Percentiles rank a stretch among this genome's conserved stretches.
Conservation (phyloP, 1,140 invertebrate species). For the Conus betulinus region DNA sequence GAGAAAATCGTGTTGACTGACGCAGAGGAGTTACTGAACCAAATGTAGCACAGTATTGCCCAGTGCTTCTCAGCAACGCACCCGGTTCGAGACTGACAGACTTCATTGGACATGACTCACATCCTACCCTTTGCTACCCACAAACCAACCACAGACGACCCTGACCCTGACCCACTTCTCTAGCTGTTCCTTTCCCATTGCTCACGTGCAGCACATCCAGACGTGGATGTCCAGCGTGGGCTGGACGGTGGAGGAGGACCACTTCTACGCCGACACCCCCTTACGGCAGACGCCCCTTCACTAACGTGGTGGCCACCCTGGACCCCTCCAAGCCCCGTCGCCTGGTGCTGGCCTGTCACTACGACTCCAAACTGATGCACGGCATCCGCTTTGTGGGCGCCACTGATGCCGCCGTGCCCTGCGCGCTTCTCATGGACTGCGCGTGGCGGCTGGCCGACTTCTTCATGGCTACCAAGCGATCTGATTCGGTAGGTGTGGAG, state of each 20-base stretch:
- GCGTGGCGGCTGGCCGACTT: slow-evolving; percentile 84
- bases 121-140: no score
- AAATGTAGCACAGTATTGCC: no score
- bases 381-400: slow-evolving; percentile 88
- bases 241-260: slow-evolving; percentile 87
- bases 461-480: slow-evolving; percentile 70
- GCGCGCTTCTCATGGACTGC: slow-evolving; percentile 94
- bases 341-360: slow-evolving; percentile 94
- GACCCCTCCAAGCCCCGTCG: slow-evolving; percentile 88
- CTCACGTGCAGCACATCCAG: slow-evolving; percentile 81
- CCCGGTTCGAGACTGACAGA: no score
- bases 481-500: background rate
- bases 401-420: slow-evolving; percentile 98
- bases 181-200: no score
- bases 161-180: no score
- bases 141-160: no score
- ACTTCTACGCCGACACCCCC: slow-evolving; percentile 84
- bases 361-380: slow-evolving; percentile 92
- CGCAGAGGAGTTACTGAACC: no score
- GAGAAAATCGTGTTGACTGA: no score
- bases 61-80: no score
- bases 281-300: slow-evolving; percentile 85
- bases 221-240: slow-evolving; percentile 79
- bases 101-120: no score
- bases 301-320: slow-evolving; percentile 88